Evolutionary conservation across 2,797 vertebrate genomes (phyloP).

Genomic region (Sparidentex hasta): DNA sequence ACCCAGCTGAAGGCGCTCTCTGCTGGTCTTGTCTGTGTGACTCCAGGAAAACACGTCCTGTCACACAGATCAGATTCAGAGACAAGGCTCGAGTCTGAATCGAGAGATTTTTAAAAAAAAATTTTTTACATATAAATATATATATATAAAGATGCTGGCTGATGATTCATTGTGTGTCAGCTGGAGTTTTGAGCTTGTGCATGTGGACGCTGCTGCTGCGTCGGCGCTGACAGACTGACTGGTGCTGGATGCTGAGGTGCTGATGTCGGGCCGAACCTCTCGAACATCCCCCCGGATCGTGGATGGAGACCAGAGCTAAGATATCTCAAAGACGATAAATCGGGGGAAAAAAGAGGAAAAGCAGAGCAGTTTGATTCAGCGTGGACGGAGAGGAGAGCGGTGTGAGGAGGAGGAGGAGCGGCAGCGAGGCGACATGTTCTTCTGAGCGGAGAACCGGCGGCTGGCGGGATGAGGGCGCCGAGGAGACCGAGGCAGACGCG

Average conservation of each 20-base stretch:
- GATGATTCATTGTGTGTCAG: constrained; percentile 11
- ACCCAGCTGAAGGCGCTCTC: constrained; percentile 65
- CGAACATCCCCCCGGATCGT: constrained; percentile 7
- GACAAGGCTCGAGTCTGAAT: neutral
- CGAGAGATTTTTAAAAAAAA: too few relatives aligned
- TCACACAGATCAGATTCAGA: constrained; percentile 22
- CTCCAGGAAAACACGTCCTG: constrained; percentile 60
- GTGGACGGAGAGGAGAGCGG: constrained; percentile 16
- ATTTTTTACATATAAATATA: neutral
- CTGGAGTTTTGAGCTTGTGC: constrained; percentile 13
- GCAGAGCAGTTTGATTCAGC: constrained; percentile 20
- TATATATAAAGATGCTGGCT: neutral
- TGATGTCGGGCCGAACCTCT: constrained; percentile 57
- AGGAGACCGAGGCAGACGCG: constrained; percentile 80
- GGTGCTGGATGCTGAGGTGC: constrained; percentile 49
- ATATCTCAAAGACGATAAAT: constrained; percentile 17
- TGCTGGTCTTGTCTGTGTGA: constrained; percentile 50
- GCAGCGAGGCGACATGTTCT: constrained; percentile 74
- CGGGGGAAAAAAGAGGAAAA: neutral
- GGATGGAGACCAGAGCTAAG: constrained; percentile 42
- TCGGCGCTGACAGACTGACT: constrained; percentile 8
- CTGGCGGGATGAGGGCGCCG: constrained; percentile 81
- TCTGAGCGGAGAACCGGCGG: constrained; percentile 70
- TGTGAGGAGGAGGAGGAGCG: neutral
- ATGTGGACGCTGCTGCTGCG: constrained; percentile 40